phyloP scores from a whole-genome alignment of 64 coral and sea anemone species.

The Montipora sp. region DNA sequence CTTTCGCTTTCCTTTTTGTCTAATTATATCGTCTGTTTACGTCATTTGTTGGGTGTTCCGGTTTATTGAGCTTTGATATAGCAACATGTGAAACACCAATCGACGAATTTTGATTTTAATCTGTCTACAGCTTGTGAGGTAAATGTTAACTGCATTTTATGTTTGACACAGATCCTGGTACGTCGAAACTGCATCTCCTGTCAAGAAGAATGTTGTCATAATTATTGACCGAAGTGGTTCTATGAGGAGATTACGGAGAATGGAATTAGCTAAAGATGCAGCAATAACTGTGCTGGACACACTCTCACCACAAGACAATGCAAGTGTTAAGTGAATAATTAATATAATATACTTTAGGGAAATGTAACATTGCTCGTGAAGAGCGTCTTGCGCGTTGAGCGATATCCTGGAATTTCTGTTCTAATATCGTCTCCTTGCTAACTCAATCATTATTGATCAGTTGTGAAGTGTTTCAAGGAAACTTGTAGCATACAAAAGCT shows the following conservation, averaged over 20 bases:
- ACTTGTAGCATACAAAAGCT: background rate
- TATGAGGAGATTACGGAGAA: background rate
- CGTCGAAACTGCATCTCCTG: constrained; percentile 49
- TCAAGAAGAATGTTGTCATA: constrained; percentile 65
- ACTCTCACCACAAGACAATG: constrained; percentile 52
- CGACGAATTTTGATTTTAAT: too few relatives aligned
- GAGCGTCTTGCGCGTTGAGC: background rate
- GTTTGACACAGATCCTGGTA: constrained; percentile 51
- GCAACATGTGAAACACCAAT: too few relatives aligned
- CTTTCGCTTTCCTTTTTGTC: too few relatives aligned
- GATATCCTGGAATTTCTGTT: background rate
- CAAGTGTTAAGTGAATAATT: constrained; percentile 5
- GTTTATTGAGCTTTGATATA: too few relatives aligned
- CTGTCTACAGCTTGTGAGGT: background rate
- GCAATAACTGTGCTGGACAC: constrained; percentile 59
- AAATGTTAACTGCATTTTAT: background rate
- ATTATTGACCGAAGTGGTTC: constrained; percentile 62
- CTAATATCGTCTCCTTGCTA: too few relatives aligned
- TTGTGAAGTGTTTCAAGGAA: too few relatives aligned
- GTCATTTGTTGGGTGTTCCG: too few relatives aligned
- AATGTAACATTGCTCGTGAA: too few relatives aligned
- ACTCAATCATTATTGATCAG: too few relatives aligned
- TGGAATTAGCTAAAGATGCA: constrained; percentile 55
- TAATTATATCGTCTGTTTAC: too few relatives aligned
- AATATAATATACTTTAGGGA: background rate